Percentiles rank a stretch among this genome's conserved stretches.
Conservation (phyloP, 64 coral and sea anemone genomes). For the Pocillopora damicornis region DNA sequence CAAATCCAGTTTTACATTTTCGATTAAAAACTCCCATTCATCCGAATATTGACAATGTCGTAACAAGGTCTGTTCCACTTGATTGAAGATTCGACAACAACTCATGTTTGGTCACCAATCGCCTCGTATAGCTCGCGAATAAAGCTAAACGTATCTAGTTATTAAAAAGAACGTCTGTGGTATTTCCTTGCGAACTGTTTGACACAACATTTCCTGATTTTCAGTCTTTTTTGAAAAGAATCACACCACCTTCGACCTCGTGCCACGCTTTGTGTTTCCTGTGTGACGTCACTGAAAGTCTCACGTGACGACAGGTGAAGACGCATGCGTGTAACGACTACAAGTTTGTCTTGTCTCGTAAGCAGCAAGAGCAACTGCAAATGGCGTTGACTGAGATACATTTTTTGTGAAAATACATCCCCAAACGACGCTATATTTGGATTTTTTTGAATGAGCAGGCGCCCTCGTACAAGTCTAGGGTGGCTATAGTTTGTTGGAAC, state of each 20-base stretch:
- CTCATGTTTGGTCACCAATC: neutral
- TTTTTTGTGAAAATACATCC: constrained; percentile 31
- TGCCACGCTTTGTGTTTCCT: constrained; percentile 54
- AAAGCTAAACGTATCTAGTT: neutral
- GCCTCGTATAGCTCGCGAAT: neutral
- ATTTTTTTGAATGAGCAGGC: constrained; percentile 7
- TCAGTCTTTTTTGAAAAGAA: constrained; percentile 27
- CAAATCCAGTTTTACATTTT: constrained; percentile 31
- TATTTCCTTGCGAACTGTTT: constrained; percentile 8
- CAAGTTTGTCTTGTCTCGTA: constrained; percentile 23
- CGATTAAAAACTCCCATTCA: constrained; percentile 33
- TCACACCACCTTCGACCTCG: constrained; percentile 23
- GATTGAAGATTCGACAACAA: constrained; percentile 10
- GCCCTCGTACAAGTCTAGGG: constrained; percentile 15
- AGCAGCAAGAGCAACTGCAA: constrained; percentile 34
- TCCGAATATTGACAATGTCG: constrained; percentile 11
- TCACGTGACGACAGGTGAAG: constrained; percentile 57
- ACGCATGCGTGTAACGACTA: constrained; percentile 29
- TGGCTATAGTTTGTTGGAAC: neutral
- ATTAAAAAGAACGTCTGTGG: neutral
- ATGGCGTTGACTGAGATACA: constrained; percentile 28
- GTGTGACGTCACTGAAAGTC: constrained; percentile 54
- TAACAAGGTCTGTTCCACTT: constrained; percentile 15
- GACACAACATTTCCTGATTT: constrained; percentile 6
- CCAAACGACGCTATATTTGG: constrained; percentile 16